Percentiles rank a stretch among this genome's conserved stretches.
Conservation (phyloP, 2,888 invertebrate species). For the Tachystola acroxantha region DNA sequence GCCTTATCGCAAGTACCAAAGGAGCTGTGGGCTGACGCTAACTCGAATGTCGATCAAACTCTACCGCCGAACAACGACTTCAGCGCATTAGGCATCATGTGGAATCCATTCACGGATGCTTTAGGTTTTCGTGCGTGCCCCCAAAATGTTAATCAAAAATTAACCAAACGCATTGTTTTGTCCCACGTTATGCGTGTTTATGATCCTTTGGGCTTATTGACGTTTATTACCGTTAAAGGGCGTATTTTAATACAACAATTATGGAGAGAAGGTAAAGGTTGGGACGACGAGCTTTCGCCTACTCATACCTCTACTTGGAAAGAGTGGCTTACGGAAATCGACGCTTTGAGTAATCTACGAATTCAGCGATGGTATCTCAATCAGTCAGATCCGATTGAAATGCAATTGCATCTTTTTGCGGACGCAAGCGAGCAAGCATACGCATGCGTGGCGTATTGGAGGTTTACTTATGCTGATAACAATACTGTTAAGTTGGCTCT, state of each 20-base stretch:
- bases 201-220: conserved; percentile 4
- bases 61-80: conserved; percentile 5
- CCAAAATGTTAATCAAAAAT: neutral
- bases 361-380: neutral
- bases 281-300: neutral
- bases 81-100: conserved; percentile 5
- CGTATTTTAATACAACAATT: conserved; percentile 3
- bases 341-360: neutral
- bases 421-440: conserved; percentile 9
- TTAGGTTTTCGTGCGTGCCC: neutral
- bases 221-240: neutral
- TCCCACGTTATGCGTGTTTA: conserved; percentile 4
- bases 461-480: neutral
- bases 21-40: neutral
- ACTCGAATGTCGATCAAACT: neutral
- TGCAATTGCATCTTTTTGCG: conserved; percentile 5
- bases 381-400: neutral
- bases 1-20: conserved; percentile 3
- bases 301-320: neutral
- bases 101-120: neutral
- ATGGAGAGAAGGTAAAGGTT: neutral
- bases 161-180: conserved; percentile 3
- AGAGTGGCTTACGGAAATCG: neutral
- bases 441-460: conserved; percentile 10
- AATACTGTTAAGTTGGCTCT: neutral